Conservation (phyloP, 1,140 invertebrate species). For the Ips nitidus region DNA sequence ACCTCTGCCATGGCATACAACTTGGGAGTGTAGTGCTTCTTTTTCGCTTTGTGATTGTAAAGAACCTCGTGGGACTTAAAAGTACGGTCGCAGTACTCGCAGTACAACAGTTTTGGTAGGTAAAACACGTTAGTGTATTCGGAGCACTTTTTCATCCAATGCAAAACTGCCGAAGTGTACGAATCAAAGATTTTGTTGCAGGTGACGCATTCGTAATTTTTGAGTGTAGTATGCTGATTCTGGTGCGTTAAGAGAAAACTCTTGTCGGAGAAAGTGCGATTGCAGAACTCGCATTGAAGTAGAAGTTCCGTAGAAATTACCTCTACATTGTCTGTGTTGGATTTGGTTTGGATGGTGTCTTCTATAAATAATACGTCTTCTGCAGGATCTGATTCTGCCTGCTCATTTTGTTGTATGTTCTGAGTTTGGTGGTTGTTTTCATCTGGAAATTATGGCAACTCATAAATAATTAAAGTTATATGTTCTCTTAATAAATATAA, state of each 20-base stretch:
- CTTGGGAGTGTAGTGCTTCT: conserved; percentile 50
- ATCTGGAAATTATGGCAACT: no score
- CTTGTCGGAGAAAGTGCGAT: conserved; percentile 56
- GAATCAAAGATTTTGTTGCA: conserved; percentile 57
- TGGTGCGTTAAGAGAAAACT: conserved; percentile 55
- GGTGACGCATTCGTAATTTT: conserved; percentile 59
- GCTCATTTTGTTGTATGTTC: no score
- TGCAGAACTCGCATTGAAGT: conserved; percentile 62
- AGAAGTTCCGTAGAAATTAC: conserved; percentile 52
- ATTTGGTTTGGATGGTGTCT: not conserved
- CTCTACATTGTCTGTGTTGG: conserved; percentile 36
- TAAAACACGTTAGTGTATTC: conserved; percentile 52
- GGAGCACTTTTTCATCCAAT: conserved; percentile 60
- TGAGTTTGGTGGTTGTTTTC: no score
- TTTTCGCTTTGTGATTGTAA: conserved; percentile 52
- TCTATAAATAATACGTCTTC: conserved; percentile 2
- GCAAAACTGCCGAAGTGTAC: conserved; percentile 54
- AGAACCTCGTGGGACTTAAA: conserved; percentile 52
- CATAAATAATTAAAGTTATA: no score
- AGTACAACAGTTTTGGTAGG: conserved; percentile 50
- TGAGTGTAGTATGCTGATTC: conserved; percentile 54
- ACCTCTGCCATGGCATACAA: conserved; percentile 27
- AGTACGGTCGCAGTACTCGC: conserved; percentile 51
- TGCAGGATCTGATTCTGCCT: no score
- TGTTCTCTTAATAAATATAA: no score